A percentile compares a stretch with the other conserved stretches of the same genome.
Conservation (phyloP, 2,888 invertebrate species). For the Ormyrus nitidulus region DNA sequence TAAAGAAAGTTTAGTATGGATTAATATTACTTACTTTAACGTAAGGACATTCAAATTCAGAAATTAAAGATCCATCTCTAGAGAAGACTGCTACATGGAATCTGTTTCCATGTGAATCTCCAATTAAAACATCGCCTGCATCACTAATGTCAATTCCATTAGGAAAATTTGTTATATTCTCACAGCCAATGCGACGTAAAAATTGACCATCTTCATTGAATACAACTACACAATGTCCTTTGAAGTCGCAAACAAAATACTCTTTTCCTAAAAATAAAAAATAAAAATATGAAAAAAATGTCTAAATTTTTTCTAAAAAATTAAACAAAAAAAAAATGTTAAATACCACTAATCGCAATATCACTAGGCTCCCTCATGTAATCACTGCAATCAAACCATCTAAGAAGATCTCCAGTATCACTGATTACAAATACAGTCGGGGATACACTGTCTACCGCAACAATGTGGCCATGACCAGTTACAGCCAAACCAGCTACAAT, state of each 20-base stretch:
- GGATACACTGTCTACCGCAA: slow-evolving; percentile 97
- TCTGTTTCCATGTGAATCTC: slow-evolving; percentile 97
- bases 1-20: background rate
- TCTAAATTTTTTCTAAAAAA: background rate
- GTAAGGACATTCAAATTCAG: slow-evolving; percentile 97
- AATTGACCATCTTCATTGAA: slow-evolving; percentile 95
- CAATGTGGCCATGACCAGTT: slow-evolving; percentile 93
- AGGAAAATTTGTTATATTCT: slow-evolving; percentile 96
- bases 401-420: slow-evolving; percentile 92
- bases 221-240: slow-evolving; percentile 97
- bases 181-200: slow-evolving; percentile 94
- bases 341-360: slow-evolving; percentile 92
- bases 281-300: background rate
- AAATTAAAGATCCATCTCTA: slow-evolving; percentile 89
- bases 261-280: slow-evolving; percentile 82
- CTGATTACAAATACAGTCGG: slow-evolving; percentile 96
- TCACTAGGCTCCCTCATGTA: slow-evolving; percentile 99
- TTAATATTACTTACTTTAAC: slow-evolving; percentile 85
- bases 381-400: slow-evolving; percentile 98
- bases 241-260: slow-evolving; percentile 98
- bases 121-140: slow-evolving; percentile 96
- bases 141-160: slow-evolving; percentile 99
- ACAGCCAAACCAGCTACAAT: slow-evolving; percentile 96
- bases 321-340: slow-evolving; percentile 26
- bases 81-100: slow-evolving; percentile 98